Evolutionary conservation across 2,888 invertebrate genomes (phyloP), one percentile per base, ranked within the genome.

Genomic region (Eudasyphora cyanicolor): DNA sequence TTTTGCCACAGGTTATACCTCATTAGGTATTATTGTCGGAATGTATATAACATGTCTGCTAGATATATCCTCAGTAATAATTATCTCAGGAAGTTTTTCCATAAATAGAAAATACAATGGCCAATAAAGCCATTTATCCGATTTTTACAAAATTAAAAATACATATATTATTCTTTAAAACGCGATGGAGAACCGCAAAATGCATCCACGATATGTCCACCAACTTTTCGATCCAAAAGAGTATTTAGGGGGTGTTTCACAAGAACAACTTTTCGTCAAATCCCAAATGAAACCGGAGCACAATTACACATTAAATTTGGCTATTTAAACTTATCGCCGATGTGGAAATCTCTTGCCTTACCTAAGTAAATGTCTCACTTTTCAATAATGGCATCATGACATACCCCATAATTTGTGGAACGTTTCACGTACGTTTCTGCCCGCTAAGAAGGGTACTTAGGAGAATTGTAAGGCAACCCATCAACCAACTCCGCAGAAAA

Each of bases 401-500:
- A 17, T 17, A 64, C 10, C 12, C 38, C 64, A 38, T 38, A 35
- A 35, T 21, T 64, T 38, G 35, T 64, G 32, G 17, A n/a, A 32
- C 32, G 6, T 8, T 17, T n/a, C n/a, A n/a, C n/a, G 24, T 14
- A 4, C 38, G 10, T 38, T 32, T 62, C 35, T 32, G 14, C 21
- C 14, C 32, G 10, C 19, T 38, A 38, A 64, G 19, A 64, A 38
- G 32, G 35, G 35, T 64, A 21, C 35, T 35, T 62, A 62, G 27
- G 5, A 10, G 27, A 27, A 27, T 14, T 51, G 49, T n/a, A n/a
- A n/a, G n/a, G 14, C 10, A 57, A n/a, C n/a, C n/a, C n/a, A n/a
- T n/a, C n/a, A n/a, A n/a, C 27, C 57, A 73, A 82, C 77, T 67
- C 60, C 57, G 21, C 19, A 17, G n/a, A 38, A 24, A 0, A 19